These are phyloP conservation scores for Regulus satrapa DNA, from an alignment of 2,113 vertebrate species.

Conservation along the genomic window DNA sequence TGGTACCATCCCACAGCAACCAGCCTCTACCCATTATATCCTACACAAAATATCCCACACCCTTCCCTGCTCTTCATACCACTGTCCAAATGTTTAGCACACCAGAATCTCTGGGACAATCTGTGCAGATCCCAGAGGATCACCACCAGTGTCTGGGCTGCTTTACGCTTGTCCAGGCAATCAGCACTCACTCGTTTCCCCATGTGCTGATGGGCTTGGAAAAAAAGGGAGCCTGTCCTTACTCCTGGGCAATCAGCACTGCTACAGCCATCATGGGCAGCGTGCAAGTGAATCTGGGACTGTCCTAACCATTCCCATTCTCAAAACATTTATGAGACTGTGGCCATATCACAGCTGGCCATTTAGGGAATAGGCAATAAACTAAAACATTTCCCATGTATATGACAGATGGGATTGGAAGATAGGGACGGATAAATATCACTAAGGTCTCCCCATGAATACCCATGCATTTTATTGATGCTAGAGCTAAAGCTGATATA, in stretches of 20 bases:
- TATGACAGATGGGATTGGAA: neutral
- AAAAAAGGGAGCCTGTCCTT: neutral
- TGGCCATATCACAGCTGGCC: neutral
- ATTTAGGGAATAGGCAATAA: neutral
- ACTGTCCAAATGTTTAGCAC: neutral
- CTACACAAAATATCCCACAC: neutral
- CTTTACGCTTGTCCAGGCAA: neutral
- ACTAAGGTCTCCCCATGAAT: neutral
- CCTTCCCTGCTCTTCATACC: neutral
- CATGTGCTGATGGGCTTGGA: rapidly evolving
- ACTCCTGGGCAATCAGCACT: neutral
- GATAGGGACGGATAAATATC: neutral
- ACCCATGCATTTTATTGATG: neutral
- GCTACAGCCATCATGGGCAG: neutral
- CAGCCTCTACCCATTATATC: neutral
- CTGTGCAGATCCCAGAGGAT: neutral
- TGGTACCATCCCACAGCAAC: neutral
- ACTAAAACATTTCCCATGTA: neutral
- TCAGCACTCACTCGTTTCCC: neutral
- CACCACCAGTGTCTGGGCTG: neutral
- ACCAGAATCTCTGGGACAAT: neutral
- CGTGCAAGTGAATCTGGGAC: neutral
- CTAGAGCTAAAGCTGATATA: neutral
- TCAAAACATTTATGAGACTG: neutral
- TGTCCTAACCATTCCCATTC: neutral